Conservation (phyloP, 2,113 vertebrate genomes). For the Trochalopteron elliotii region DNA sequence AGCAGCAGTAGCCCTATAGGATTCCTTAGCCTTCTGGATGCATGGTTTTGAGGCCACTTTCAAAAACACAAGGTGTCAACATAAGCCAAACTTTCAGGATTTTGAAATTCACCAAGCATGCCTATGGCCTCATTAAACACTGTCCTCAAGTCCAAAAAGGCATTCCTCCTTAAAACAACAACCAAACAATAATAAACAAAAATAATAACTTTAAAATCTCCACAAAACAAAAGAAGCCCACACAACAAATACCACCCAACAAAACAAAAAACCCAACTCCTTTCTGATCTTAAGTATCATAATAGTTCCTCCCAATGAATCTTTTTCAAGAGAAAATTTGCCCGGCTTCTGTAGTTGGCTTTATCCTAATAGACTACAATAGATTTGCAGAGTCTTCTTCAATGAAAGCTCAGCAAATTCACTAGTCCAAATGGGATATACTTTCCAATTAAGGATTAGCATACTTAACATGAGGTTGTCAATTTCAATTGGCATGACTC, state of each 20-base stretch:
- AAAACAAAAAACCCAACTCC: neutral
- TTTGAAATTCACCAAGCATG: neutral
- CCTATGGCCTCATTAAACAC: neutral
- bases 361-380: neutral
- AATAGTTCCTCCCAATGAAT: neutral
- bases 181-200: neutral
- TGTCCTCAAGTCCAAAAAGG: neutral
- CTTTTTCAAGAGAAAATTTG: neutral
- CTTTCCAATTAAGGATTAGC: slow-evolving; percentile 65
- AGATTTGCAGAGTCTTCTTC: neutral
- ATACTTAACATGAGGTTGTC: slow-evolving; percentile 49
- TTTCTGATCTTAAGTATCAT: neutral
- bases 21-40: neutral
- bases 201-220: neutral
- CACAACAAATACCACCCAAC: neutral
- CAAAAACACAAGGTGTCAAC: neutral
- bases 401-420: slow-evolving; percentile 46
- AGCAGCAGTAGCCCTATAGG: neutral
- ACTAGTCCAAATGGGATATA: slow-evolving; percentile 6
- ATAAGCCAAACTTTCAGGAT: neutral
- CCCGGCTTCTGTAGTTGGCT: neutral
- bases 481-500: slow-evolving; percentile 55
- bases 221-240: neutral
- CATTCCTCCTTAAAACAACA: neutral
- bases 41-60: neutral